Conservation (phyloP, 2,888 invertebrate genomes). For the Sisyra terminalis region DNA sequence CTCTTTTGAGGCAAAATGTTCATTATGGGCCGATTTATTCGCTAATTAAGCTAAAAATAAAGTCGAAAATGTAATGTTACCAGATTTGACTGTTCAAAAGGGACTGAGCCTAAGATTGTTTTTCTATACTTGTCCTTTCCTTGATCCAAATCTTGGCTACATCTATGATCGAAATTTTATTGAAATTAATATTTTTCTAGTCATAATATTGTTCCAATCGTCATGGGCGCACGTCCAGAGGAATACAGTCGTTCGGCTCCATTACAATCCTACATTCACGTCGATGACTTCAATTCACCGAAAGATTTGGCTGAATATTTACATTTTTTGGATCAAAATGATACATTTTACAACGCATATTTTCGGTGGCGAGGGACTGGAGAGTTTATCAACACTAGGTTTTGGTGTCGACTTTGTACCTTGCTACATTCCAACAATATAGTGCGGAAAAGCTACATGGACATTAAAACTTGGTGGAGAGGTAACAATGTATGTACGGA, state of each 20-base stretch:
- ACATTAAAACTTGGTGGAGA: constrained; percentile 90
- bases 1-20: no score
- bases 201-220: constrained; percentile 78
- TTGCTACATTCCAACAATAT: constrained; percentile 31
- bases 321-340: constrained; percentile 68
- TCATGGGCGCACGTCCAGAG: constrained; percentile 87
- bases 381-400: constrained; percentile 90
- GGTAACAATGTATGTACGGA: constrained; percentile 53
- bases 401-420: constrained; percentile 82
- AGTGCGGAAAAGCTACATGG: constrained; percentile 43
- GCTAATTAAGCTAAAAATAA: no score
- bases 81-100: no score
- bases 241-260: constrained; percentile 85
- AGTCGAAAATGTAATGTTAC: no score
- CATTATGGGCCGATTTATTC: no score
- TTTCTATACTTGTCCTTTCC: no score
- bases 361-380: constrained; percentile 82
- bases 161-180: no score
- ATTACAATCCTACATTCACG: constrained; percentile 83
- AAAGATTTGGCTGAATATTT: constrained; percentile 78
- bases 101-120: no score
- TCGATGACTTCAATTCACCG: constrained; percentile 84
- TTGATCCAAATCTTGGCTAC: no score
- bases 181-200: constrained; percentile 22
- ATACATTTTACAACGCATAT: constrained; percentile 84